Evolutionary conservation across 2,113 vertebrate species (phyloP), one percentile per base, ranked within the genome.

Genomic region (Toxotes jaculatrix): DNA sequence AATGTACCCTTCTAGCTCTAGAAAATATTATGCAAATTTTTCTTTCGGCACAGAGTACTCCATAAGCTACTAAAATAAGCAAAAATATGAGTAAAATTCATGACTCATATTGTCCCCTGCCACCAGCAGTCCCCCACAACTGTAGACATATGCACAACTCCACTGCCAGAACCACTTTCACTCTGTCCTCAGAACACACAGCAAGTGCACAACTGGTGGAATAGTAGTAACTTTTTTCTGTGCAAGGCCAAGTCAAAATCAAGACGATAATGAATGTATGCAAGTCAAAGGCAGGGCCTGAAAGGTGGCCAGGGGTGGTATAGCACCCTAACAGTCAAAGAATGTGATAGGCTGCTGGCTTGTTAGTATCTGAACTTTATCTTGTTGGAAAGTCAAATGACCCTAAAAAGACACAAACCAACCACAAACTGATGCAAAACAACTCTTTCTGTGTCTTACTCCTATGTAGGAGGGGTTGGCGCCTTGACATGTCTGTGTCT

Each of bases 1-100:
- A 9, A 31, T 14, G 8, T 34, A 49, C 14, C 3, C 40, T 47
- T 31, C 21, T 10, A 32, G 11, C 38, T 59, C 49, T 6, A 38
- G n/a, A 40, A 74, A 47, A 69, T 19, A 74, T 61, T 27, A 68
- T 70, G 60, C 42, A 80, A 17, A 64, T 64, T 9, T 43, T 34
- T 27, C 12, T 40, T 56, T 49, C 31, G 17, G 31, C 31, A 61
- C 47, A 12, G 16, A 62, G 4, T 51, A 69, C 42, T 57, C 62
- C 16, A 62, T 43, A 61, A 42, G 9, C 16, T 51, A 36, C 10
- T 57, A 31, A 9, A 62, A 75, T 61, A 27, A 53, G 43, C 47
- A 40, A 49, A 61, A 32, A 21, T 55, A 12, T 55, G 51, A 10
- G n/a, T 59, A 42, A 53, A 21, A 77, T 56, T 3, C 49, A 19